phyloP scores from a whole-genome alignment of 2,113 vertebrate genomes.

The Mormoops blainvillei region DNA sequence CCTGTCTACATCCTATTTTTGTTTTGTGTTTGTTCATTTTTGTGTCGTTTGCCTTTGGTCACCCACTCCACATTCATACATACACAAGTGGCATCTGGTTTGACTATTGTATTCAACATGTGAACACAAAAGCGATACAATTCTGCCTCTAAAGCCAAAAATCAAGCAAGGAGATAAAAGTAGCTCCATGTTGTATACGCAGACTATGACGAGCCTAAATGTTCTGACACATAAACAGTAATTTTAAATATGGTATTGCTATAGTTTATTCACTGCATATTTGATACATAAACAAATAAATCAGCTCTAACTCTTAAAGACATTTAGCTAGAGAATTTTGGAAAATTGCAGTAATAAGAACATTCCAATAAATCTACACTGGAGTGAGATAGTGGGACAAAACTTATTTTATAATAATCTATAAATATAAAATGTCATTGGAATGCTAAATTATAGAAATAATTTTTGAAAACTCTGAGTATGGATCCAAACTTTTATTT shows the following conservation, averaged over 20 bases:
- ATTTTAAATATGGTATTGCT: neutral
- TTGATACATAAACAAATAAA: neutral
- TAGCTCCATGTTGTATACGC: neutral
- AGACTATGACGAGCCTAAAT: neutral
- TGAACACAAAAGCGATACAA: neutral
- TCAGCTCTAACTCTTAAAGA: neutral
- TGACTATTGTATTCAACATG: neutral
- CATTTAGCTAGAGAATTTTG: neutral
- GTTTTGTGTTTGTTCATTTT: neutral
- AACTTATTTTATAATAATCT: neutral
- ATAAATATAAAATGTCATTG: neutral
- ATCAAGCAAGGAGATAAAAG: neutral
- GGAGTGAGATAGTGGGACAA: neutral
- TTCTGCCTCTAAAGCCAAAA: neutral
- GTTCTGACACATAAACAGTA: neutral
- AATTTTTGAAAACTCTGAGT: neutral
- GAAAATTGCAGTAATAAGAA: neutral
- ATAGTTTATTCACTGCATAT: neutral
- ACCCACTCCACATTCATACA: neutral
- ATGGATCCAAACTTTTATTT: neutral
- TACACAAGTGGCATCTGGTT: neutral
- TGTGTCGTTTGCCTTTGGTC: neutral
- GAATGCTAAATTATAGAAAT: neutral
- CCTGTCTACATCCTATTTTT: neutral
- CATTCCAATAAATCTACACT: neutral